A percentile compares a stretch with the other conserved stretches of the same genome.
Evolutionary conservation across 64 coral and sea anemone genomes (phyloP).

Genomic region (Actinia equina): DNA sequence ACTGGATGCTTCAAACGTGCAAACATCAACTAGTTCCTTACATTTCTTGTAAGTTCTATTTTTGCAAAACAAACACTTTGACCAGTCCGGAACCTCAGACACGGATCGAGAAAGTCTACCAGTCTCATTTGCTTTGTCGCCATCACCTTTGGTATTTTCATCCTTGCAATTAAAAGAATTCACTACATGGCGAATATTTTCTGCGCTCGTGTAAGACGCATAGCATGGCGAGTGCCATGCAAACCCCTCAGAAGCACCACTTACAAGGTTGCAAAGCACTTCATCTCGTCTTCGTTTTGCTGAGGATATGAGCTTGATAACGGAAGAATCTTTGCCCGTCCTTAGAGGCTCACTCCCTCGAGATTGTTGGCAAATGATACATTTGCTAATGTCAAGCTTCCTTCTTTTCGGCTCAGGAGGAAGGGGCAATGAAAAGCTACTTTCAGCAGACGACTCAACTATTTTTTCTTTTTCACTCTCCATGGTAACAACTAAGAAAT

Average conservation of each 20-base stretch:
- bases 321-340: conserved; percentile 15
- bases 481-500: conserved; percentile 10
- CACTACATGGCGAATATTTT: conserved; percentile 19
- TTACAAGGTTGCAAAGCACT: conserved; percentile 3
- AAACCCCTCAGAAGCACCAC: conserved; percentile 3
- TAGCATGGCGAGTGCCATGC: conserved; percentile 53
- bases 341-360: conserved; percentile 17
- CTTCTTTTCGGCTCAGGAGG: conserved; percentile 38
- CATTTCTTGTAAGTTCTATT: conserved; percentile 44
- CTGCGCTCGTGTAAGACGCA: conserved; percentile 29
- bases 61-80: conserved; percentile 49
- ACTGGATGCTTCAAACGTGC: conserved; percentile 17
- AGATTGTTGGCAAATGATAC: conserved; percentile 35
- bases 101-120: conserved; percentile 27
- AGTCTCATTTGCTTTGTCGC: not conserved
- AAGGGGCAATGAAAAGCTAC: conserved; percentile 24
- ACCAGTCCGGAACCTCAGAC: conserved; percentile 28
- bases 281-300: conserved; percentile 21
- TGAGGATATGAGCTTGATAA: conserved; percentile 16
- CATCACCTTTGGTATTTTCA: not conserved
- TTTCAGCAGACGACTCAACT: not conserved
- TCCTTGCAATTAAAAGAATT: not conserved
- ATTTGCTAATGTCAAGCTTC: conserved; percentile 22
- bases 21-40: conserved; percentile 4
- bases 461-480: not conserved